Evolutionary conservation across 2,797 vertebrate genomes (phyloP).

Genomic region (Glossophaga mutica): DNA sequence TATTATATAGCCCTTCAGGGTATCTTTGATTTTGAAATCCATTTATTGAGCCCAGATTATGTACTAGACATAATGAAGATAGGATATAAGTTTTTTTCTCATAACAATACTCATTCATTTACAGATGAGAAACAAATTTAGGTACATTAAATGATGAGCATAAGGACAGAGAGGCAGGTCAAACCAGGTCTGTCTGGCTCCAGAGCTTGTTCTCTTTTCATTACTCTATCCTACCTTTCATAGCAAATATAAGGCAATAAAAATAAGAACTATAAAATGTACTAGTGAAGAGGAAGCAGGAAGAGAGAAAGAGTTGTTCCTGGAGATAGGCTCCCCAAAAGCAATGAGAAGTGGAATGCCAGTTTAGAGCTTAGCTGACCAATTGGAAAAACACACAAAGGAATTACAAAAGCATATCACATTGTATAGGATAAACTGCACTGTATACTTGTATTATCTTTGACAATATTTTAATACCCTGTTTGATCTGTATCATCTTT

Average conservation of each 20-base stretch:
- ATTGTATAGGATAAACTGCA: not conserved
- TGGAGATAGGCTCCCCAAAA: not conserved
- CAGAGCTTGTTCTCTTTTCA: not conserved
- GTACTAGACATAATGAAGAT: not conserved
- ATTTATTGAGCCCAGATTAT: not conserved
- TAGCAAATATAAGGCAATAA: not conserved
- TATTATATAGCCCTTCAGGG: not conserved
- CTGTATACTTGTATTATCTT: not conserved
- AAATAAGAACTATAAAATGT: not conserved
- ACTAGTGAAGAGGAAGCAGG: not conserved
- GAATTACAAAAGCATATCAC: not conserved
- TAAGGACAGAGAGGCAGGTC: not conserved
- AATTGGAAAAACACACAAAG: not conserved
- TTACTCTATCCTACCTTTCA: not conserved
- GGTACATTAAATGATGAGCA: constrained; percentile 13
- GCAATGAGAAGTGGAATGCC: not conserved
- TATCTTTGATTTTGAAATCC: constrained; percentile 7
- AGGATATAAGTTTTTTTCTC: not conserved
- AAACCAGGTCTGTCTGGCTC: not conserved
- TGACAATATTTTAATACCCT: not conserved
- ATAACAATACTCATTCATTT: not conserved
- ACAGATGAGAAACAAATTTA: not conserved
- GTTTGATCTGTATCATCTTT: not conserved
- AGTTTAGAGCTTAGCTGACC: not conserved
- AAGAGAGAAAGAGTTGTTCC: not conserved